These are phyloP conservation scores for Hypena proboscidalis DNA, from an alignment of 2,888 invertebrate species.

Conservation along the genomic window DNA sequence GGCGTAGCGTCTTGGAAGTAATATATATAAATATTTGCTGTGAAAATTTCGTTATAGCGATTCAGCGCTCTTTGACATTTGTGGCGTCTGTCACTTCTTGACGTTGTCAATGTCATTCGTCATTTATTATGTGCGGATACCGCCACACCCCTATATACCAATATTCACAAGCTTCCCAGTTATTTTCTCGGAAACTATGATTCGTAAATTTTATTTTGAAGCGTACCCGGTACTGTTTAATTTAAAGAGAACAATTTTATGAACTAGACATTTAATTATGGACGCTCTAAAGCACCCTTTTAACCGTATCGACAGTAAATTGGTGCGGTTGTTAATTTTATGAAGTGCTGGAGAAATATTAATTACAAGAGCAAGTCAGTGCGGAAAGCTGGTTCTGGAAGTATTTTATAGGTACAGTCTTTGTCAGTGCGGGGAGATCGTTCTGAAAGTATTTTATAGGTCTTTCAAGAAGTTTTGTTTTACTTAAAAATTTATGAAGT, in stretches of 20 bases:
- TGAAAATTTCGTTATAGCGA: constrained; percentile 36
- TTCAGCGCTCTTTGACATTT: no score
- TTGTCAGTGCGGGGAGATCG: no score
- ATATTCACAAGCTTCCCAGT: neutral
- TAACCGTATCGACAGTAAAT: constrained; percentile 38
- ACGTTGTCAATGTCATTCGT: no score
- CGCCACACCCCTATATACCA: no score
- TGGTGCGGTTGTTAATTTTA: constrained; percentile 42
- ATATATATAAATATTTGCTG: no score
- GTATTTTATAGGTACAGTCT: constrained; percentile 10
- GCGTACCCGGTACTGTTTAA: constrained; percentile 21
- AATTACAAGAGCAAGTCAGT: constrained; percentile 19
- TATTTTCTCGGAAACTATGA: constrained; percentile 8
- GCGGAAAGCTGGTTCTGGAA: constrained; percentile 7
- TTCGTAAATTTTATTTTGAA: constrained; percentile 3
- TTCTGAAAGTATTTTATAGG: no score
- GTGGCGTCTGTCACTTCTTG: no score
- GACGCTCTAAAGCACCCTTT: constrained; percentile 33
- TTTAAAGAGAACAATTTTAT: constrained; percentile 46
- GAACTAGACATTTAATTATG: constrained; percentile 47
- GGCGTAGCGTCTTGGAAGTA: no score
- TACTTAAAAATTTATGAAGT: no score
- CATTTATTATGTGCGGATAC: no score
- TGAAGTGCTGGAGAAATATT: constrained; percentile 34
- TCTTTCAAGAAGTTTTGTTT: no score